Base-by-base conservation (phyloP, 2,888 invertebrate genomes). In the Pandemis heparana region DNA sequence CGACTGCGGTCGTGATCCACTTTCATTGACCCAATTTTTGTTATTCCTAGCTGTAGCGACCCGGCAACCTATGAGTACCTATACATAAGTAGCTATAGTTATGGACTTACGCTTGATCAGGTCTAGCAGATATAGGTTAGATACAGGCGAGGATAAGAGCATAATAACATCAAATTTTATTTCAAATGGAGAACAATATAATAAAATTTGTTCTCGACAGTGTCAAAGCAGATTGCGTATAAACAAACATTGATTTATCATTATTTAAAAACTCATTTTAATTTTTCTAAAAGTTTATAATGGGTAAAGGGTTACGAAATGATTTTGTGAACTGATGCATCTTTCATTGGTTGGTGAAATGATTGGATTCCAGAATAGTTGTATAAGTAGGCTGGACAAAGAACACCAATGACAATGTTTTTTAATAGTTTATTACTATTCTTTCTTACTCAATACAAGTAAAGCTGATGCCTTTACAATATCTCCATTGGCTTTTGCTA, bases 391-490 rank as follows among this genome's bases (percentile, higher is more conserved):
- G n/a, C 0, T 51, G 16, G 8, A 56, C 53, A 56, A 56, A 23
- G 12, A 10, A 66, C 41, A 51, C 10, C n/a, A n/a, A 76, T 75
- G 41, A 18, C 18, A 9, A 43, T 18, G 16, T 9, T 74, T 74
- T 18, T 71, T 62, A 71, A 48, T 10, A 18, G 39, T 73, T 76
- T 71, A 68, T 70, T 77, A 67, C 74, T 79, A 70, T 73, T 79
- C 69, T 77, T 81, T 75, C 16, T 75, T 79, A 75, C 66, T 76
- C 32, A 79, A 53, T 6, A 82, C 74, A 76, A 97, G 92, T 83
- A 95, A 94, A 72, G 96, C 95, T 2, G 96, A 95, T 0, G 97
- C 97, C 79, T 96, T 95, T 8, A 95, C 94, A 10, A 96, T 95
- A 82, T 97, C 96, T 91, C 97, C 97, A 74, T 94, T 92, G 38